Base-by-base conservation (phyloP, 2,888 invertebrate species). In the Sturmia bella region DNA sequence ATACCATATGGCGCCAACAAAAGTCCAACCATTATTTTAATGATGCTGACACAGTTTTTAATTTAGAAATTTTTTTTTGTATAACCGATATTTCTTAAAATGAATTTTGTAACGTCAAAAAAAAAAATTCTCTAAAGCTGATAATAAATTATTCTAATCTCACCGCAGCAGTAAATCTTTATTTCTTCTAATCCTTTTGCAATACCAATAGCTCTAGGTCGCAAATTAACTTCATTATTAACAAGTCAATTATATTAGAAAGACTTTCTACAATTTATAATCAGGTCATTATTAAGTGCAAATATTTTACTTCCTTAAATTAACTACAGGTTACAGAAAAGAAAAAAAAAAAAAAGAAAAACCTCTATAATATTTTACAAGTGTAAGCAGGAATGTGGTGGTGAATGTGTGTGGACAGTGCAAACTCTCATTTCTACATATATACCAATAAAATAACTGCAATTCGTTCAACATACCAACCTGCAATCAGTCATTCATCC, bases 401-500 rank as follows among this genome's bases (percentile, higher is more conserved):
- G 24, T 17, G 12, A n/a, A 45, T 54, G 7, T 69, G 9, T 56
- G 32, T 70, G 12, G 13, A 24, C 39, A 27, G 6, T 27, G 27
- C 19, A 21, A 48, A 56, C 39, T 48, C 21, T 27, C 27, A 27
- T 7, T 7, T 32, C 15, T 39, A 64, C 27, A 68, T 1, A 48
- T 45, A 63, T 19, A 19, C 17, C n/a, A 45, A n/a, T 17, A 11
- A n/a, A n/a, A 17, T 12, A 68, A 17, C 17, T 19, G 27, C 41
- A 27, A 68, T 24, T 56, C 17, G 17, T 56, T 24, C 57, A 21
- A 27, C 45, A 48, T 56, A 27, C 45, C n/a, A n/a, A n/a, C n/a
- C n/a, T n/a, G n/a, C n/a, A 73, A 64, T 64, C 56, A 75, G 21
- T 69, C 45, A 74, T 73, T 82, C 78, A 82, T 82, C 66, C 64